Conservation (phyloP, 2,888 invertebrate genomes). For the Malacosoma neustria region DNA sequence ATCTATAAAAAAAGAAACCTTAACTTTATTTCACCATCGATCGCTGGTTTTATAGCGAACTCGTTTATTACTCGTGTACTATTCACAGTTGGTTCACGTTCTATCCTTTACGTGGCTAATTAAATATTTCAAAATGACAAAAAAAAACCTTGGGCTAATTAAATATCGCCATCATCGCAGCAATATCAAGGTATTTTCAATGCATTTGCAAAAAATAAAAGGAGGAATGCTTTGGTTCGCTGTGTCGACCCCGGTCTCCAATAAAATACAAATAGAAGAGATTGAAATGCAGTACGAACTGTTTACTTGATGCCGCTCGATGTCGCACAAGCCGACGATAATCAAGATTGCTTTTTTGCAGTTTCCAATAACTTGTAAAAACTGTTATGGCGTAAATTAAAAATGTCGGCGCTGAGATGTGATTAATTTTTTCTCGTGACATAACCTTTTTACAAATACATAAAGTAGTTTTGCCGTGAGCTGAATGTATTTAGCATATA, state of each 20-base stretch:
- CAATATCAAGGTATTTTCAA: constrained; percentile 37
- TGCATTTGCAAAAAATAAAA: constrained; percentile 53
- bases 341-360: constrained; percentile 65
- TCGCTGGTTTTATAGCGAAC: too few species aligned
- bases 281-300: constrained; percentile 68
- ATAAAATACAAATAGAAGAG: constrained; percentile 68
- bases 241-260: constrained; percentile 40
- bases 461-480: too few species aligned
- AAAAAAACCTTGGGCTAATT: constrained; percentile 24
- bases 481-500: too few species aligned
- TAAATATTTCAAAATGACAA: not conserved
- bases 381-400: constrained; percentile 50
- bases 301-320: constrained; percentile 53
- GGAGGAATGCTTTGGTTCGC: constrained; percentile 47
- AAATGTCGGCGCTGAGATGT: constrained; percentile 14
- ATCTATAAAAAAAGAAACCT: too few species aligned
- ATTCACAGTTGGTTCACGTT: not conserved
- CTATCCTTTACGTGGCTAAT: not conserved
- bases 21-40: too few species aligned
- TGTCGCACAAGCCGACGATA: constrained; percentile 47
- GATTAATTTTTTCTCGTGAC: not conserved
- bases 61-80: not conserved
- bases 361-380: constrained; percentile 58
- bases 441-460: not conserved
- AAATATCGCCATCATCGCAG: constrained; percentile 24